These are phyloP conservation scores for Lipophrys pholis DNA, from an alignment of 2,113 vertebrate genomes.

Conservation along the genomic window DNA sequence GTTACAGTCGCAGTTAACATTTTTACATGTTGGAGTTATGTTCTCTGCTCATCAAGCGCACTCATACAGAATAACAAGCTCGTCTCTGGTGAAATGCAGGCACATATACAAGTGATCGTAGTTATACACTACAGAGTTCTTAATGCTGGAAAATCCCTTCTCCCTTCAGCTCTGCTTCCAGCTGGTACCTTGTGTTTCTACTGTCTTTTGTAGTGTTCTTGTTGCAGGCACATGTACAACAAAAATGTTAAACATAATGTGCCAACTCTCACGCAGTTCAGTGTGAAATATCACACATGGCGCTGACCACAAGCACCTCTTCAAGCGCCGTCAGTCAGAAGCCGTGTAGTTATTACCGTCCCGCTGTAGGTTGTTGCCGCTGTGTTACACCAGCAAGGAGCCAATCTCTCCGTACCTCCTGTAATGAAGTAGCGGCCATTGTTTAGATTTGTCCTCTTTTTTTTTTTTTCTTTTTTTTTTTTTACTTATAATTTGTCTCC, in stretches of 20 bases:
- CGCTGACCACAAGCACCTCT: constrained; percentile 29
- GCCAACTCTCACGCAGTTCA: constrained; percentile 40
- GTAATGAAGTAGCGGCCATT: no score
- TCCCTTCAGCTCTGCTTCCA: background rate
- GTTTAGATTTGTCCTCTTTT: no score
- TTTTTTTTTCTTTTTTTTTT: no score
- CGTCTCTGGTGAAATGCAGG: background rate
- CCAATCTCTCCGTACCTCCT: background rate
- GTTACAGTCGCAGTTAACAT: no score
- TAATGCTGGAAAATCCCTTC: background rate
- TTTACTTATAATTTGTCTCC: no score
- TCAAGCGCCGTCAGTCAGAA: constrained; percentile 31
- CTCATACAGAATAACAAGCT: constrained; percentile 2
- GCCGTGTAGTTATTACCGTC: background rate
- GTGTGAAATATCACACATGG: constrained; percentile 69
- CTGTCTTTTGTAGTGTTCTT: background rate
- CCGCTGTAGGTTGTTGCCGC: background rate
- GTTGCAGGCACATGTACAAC: constrained; percentile 13
- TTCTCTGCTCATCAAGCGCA: background rate
- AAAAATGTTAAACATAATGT: constrained; percentile 17
- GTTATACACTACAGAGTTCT: no score
- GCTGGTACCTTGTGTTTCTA: constrained; percentile 1
- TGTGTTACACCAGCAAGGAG: constrained; percentile 1
- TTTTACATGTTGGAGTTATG: no score
- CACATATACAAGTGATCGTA: background rate